phyloP scores from a whole-genome alignment of 2,888 invertebrate genomes.

The Scaptomyza parva region DNA sequence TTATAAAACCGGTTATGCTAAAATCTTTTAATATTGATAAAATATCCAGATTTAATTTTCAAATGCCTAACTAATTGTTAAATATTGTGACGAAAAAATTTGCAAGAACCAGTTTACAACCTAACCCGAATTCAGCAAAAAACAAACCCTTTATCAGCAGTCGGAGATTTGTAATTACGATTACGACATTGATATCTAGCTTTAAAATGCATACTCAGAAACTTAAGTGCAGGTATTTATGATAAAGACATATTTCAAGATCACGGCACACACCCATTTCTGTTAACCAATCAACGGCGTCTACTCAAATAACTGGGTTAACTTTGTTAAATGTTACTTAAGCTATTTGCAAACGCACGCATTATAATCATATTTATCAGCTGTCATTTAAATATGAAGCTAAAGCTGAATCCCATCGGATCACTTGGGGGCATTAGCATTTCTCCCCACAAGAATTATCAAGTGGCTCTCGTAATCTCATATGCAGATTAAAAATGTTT shows the following conservation, averaged over 20 bases:
- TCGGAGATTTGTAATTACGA: conserved; percentile 2
- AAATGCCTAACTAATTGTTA: conserved; percentile 1
- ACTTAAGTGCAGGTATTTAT: conserved; percentile 1
- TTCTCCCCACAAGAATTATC: conserved; percentile 25
- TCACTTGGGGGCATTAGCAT: conserved; percentile 44
- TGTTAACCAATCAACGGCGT: conserved; percentile 27
- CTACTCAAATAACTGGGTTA: conserved; percentile 17
- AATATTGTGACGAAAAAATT: conserved; percentile 2
- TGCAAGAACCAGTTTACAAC: conserved; percentile 33
- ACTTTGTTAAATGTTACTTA: conserved; percentile 39
- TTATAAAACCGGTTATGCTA: conserved; percentile 54
- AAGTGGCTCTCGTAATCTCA: conserved; percentile 32
- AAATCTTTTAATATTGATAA: conserved; percentile 10
- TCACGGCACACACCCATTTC: conserved; percentile 41
- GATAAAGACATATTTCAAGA: conserved; percentile 50
- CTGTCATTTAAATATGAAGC: background rate
- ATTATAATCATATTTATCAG: conserved; percentile 12
- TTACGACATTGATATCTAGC: conserved; percentile 5
- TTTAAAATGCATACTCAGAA: background rate
- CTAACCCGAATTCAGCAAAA: conserved; percentile 13
- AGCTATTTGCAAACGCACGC: conserved; percentile 3
- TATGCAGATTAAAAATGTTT: conserved; percentile 58
- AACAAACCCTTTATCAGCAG: conserved; percentile 13
- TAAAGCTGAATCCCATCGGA: conserved; percentile 8
- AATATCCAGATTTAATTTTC: conserved; percentile 2